A percentile compares a stretch with the other conserved stretches of the same genome.
These are phyloP conservation scores for Strigamia crassipes DNA, from an alignment of 2,888 invertebrate species.

Conservation along the genomic window DNA sequence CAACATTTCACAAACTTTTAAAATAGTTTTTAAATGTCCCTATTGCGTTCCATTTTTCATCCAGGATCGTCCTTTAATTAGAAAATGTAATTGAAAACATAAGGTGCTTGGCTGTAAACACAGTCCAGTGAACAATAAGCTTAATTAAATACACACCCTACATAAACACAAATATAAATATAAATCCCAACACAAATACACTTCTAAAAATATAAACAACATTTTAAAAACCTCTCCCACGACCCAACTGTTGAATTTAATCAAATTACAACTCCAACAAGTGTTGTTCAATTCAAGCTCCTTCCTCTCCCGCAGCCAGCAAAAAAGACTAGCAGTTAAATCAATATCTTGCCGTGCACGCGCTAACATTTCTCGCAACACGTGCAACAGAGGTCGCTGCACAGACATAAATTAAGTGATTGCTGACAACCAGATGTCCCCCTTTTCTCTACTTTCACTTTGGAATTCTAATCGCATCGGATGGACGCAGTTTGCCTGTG, in stretches of 20 bases:
- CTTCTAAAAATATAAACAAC: too few relatives aligned
- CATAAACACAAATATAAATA: too few relatives aligned
- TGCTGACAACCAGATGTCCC: background rate
- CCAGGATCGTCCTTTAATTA: background rate
- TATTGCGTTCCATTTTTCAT: background rate
- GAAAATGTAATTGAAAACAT: background rate
- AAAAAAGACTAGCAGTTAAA: constrained; percentile 11
- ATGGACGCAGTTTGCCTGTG: background rate
- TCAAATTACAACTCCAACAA: constrained; percentile 10
- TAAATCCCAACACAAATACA: too few relatives aligned
- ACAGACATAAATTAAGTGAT: background rate
- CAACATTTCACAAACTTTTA: background rate
- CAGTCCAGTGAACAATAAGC: background rate
- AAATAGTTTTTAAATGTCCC: background rate
- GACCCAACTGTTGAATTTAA: background rate
- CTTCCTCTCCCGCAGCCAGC: background rate
- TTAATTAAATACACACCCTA: background rate
- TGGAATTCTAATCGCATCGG: background rate
- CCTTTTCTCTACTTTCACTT: background rate
- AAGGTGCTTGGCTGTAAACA: background rate
- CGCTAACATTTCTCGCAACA: background rate
- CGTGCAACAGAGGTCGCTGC: background rate
- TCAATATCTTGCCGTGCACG: constrained; percentile 8
- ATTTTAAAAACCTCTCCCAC: background rate
- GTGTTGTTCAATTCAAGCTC: background rate